Conservation (phyloP, 2,113 vertebrate species). For the Pogonocichla stellata region DNA sequence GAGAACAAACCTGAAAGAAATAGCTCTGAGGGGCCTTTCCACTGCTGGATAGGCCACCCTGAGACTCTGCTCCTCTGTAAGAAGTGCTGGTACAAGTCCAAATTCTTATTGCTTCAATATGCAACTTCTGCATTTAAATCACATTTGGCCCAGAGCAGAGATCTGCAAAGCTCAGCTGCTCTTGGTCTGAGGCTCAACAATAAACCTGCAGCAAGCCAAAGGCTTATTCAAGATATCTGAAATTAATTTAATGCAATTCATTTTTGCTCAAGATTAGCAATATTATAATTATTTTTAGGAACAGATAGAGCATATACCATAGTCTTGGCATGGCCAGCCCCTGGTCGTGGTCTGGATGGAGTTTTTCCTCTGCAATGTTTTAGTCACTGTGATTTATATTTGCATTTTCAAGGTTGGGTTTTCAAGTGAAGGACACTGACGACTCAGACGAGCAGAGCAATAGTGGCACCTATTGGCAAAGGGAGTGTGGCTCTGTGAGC, state of each 20-base stretch:
- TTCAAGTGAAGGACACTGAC: neutral
- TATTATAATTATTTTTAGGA: neutral
- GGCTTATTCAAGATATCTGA: neutral
- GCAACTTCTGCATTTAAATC: neutral
- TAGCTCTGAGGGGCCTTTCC: neutral
- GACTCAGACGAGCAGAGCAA: neutral
- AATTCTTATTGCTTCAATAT: neutral
- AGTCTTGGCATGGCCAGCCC: neutral
- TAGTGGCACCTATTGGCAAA: conserved; percentile 43
- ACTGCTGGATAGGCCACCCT: neutral
- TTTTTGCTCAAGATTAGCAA: neutral
- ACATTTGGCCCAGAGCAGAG: neutral
- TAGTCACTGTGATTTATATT: neutral
- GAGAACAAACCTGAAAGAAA: neutral
- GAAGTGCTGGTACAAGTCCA: neutral
- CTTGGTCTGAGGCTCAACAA: neutral
- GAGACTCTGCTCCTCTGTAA: rapidly evolving
- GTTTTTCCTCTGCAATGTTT: neutral
- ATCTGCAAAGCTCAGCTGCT: neutral
- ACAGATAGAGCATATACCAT: neutral
- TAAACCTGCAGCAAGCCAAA: neutral
- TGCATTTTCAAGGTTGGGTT: neutral
- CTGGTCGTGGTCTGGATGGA: neutral
- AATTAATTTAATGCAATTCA: neutral
- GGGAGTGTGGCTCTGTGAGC: neutral